Percentiles rank a stretch among this genome's conserved stretches.
Conservation (phyloP, 1,140 invertebrate species). For the Brachionus plicatilis region DNA sequence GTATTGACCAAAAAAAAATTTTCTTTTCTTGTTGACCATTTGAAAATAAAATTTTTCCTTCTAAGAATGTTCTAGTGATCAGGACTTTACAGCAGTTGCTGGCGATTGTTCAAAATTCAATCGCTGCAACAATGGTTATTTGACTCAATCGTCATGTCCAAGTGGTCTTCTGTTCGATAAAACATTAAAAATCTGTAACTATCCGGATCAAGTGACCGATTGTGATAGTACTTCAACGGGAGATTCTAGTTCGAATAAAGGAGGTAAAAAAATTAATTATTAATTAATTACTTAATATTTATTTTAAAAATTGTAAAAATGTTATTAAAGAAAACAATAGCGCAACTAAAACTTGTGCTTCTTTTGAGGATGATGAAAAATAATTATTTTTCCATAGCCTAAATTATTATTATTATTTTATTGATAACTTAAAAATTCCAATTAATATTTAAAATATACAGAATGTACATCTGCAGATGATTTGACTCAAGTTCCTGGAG, state of each 20-base stretch:
- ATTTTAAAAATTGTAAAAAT: no score
- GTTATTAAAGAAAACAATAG: no score
- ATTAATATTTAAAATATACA: background rate
- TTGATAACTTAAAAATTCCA: no score
- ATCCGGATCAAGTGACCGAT: background rate
- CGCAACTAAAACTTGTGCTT: no score
- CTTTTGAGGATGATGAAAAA: no score
- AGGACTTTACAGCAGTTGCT: background rate
- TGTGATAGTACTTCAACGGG: background rate
- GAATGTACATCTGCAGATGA: constrained; percentile 22
- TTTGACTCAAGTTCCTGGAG: background rate
- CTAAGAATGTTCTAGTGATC: background rate
- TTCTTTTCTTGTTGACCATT: background rate
- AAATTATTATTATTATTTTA: no score
- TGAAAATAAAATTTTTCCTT: no score
- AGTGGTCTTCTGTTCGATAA: constrained; percentile 1
- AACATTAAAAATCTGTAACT: background rate
- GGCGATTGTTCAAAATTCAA: background rate
- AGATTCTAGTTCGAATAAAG: background rate
- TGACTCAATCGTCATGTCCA: background rate
- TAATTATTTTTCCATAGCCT: no score
- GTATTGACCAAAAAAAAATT: background rate
- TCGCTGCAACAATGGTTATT: background rate
- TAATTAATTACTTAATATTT: no score
- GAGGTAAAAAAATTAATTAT: background rate